Conservation (phyloP, 2,888 invertebrate genomes). For the Bellardia pandia region DNA sequence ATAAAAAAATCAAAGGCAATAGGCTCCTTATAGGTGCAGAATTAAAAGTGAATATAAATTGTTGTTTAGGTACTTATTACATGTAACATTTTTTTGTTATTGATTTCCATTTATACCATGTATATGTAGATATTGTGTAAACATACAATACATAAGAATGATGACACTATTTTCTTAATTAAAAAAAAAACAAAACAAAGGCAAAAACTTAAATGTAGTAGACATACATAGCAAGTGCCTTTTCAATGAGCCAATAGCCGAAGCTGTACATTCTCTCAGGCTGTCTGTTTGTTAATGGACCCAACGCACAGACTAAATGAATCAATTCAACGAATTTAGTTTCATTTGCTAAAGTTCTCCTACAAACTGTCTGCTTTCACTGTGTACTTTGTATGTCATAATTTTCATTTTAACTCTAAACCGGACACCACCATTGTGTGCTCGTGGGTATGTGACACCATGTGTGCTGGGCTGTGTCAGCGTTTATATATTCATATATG, state of each 20-base stretch:
- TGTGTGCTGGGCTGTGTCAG: background rate
- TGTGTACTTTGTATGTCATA: constrained; percentile 17
- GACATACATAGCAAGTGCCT: background rate
- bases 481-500: background rate
- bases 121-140: too few relatives aligned
- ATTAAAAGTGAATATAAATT: too few relatives aligned
- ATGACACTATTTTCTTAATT: background rate
- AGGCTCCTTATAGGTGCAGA: too few relatives aligned
- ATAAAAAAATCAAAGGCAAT: too few relatives aligned
- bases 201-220: background rate
- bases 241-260: background rate
- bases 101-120: too few relatives aligned
- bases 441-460: background rate
- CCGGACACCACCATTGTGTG: background rate
- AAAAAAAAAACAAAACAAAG: background rate
- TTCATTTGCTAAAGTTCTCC: background rate
- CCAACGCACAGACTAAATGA: constrained; percentile 23
- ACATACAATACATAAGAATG: too few relatives aligned
- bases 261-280: background rate
- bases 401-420: constrained; percentile 24
- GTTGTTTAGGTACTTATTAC: too few relatives aligned
- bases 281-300: constrained; percentile 2
- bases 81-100: too few relatives aligned
- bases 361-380: background rate
- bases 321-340: constrained; percentile 35